These are phyloP conservation scores for Phaethornis superciliosus DNA, from an alignment of 2,113 vertebrate species.

Conservation along the genomic window DNA sequence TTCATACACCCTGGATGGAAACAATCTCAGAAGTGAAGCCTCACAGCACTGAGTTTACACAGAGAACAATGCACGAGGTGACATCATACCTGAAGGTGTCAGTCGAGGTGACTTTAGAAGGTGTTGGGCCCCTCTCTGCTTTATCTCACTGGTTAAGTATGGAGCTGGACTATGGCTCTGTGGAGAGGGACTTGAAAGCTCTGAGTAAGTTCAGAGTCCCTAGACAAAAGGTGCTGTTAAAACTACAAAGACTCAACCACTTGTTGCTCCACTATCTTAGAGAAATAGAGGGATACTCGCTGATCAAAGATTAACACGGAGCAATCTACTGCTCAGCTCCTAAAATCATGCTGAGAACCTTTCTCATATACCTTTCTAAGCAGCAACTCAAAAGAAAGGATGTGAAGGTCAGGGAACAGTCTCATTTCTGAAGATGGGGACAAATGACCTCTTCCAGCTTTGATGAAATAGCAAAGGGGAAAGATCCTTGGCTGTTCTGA, in stretches of 20 bases:
- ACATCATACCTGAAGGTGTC: background rate
- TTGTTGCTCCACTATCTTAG: background rate
- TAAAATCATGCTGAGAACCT: background rate
- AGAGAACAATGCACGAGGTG: fast-evolving
- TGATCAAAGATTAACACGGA: background rate
- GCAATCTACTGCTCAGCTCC: background rate
- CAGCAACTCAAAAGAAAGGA: background rate
- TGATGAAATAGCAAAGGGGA: background rate
- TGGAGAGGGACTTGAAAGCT: background rate
- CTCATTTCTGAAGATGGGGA: background rate
- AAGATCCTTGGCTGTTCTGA: background rate
- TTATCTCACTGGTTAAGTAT: background rate
- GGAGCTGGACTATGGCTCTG: background rate
- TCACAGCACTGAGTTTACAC: fast-evolving
- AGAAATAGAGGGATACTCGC: background rate
- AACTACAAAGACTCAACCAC: background rate
- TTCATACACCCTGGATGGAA: background rate
- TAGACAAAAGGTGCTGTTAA: background rate
- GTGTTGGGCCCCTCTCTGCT: background rate
- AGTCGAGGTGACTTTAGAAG: background rate
- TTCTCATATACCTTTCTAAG: background rate
- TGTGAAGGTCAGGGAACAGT: background rate
- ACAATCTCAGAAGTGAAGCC: background rate
- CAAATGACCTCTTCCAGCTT: background rate
- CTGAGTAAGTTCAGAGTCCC: fast-evolving